Evolutionary conservation across 2,113 vertebrate species (phyloP).

Genomic region (Fregata magnificens): DNA sequence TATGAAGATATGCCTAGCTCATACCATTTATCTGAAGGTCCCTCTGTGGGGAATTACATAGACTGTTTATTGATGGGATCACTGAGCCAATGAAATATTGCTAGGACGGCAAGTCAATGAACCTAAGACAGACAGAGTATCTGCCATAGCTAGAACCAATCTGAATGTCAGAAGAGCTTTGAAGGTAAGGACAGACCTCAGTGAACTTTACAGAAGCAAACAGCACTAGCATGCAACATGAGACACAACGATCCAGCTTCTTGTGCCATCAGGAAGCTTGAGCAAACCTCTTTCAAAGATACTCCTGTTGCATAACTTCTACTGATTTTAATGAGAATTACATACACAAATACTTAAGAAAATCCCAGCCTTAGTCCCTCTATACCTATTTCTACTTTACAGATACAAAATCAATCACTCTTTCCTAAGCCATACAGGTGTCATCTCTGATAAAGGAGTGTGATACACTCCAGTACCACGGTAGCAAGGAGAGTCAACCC

Average conservation of each 20-base stretch:
- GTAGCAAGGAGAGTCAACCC: not conserved
- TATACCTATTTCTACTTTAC: not conserved
- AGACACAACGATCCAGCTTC: not conserved
- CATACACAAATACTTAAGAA: not conserved
- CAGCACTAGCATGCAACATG: not conserved
- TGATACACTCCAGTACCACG: accelerated
- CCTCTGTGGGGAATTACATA: not conserved
- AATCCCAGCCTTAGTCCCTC: not conserved
- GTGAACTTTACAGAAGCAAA: not conserved
- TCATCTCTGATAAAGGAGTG: not conserved
- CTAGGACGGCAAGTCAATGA: not conserved
- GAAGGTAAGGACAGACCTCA: not conserved
- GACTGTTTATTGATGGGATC: not conserved
- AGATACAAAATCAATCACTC: not conserved
- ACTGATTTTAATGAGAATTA: not conserved
- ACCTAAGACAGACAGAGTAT: not conserved
- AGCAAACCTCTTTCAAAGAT: not conserved
- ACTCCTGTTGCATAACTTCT: not conserved
- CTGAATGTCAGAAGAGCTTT: not conserved
- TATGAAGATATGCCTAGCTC: not conserved
- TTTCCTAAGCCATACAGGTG: not conserved
- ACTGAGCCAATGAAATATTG: not conserved
- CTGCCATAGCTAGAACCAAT: not conserved
- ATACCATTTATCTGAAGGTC: not conserved
- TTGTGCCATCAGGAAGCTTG: not conserved